Evolutionary conservation across 1,140 invertebrate genomes (phyloP).

Genomic region (Tetragnatha versicolor): DNA sequence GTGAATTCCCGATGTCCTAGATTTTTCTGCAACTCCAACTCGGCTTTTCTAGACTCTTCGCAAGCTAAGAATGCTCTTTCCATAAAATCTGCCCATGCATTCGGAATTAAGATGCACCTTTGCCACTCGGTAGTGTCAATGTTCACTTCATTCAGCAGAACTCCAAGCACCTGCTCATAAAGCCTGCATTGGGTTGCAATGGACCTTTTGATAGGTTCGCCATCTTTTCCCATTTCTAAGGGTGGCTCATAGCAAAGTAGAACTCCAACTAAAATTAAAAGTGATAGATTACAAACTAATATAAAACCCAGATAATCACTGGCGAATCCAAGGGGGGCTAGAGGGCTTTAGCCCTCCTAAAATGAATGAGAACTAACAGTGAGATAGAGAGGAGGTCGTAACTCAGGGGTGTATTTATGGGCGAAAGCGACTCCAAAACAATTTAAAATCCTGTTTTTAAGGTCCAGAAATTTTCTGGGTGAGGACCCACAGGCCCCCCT

Average conservation of each 20-base stretch:
- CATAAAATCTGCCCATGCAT: slow-evolving; percentile 43
- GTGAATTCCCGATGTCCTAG: slow-evolving; percentile 11
- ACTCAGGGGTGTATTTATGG: no score
- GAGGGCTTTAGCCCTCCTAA: no score
- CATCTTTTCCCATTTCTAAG: slow-evolving; percentile 51
- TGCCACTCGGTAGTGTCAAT: slow-evolving; percentile 45
- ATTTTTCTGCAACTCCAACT: slow-evolving; percentile 22
- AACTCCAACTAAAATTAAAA: slow-evolving; percentile 37
- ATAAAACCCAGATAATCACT: no score
- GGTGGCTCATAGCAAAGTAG: slow-evolving; percentile 46
- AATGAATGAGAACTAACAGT: no score
- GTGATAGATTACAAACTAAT: neutral
- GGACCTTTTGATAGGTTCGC: slow-evolving; percentile 37
- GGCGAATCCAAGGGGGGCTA: no score
- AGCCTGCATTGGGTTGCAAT: slow-evolving; percentile 6
- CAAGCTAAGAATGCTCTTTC: slow-evolving; percentile 39
- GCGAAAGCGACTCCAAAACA: no score
- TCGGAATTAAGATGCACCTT: slow-evolving; percentile 26
- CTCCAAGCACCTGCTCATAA: slow-evolving; percentile 41
- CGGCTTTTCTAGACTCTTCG: slow-evolving; percentile 33
- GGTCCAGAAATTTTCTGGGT: no score
- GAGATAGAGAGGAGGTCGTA: no score
- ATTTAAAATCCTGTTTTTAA: no score
- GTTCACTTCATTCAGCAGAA: slow-evolving; percentile 39
- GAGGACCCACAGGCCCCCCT: no score